Conservation (phyloP, 2,888 invertebrate genomes). For the Venustoraphidia nigricollis region DNA sequence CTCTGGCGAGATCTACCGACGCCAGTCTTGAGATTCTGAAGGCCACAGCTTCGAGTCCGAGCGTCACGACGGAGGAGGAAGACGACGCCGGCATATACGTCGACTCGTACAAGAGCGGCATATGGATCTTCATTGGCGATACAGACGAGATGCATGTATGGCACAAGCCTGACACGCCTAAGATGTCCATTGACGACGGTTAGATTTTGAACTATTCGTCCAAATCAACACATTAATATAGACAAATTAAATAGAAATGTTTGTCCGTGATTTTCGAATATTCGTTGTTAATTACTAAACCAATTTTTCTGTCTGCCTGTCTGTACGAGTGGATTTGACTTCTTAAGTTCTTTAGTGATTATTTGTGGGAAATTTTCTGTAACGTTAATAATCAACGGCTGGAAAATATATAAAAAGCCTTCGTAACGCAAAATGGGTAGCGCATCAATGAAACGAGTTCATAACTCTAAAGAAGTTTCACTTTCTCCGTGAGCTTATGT, state of each 20-base stretch:
- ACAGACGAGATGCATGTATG: conserved; percentile 50
- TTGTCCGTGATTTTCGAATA: no score
- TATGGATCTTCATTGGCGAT: conserved; percentile 65
- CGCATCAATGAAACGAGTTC: no score
- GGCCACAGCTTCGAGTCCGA: conserved; percentile 49
- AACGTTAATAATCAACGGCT: no score
- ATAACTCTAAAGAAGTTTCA: no score
- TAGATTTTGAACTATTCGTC: conserved; percentile 7
- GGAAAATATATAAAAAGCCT: no score
- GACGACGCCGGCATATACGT: conserved; percentile 60
- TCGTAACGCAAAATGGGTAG: no score
- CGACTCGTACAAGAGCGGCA: conserved; percentile 53
- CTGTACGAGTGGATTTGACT: no score
- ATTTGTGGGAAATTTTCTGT: no score
- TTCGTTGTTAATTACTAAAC: neutral
- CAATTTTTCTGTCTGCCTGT: neutral
- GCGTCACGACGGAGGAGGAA: conserved; percentile 40
- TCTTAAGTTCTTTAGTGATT: no score
- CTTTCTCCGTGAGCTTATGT: no score
- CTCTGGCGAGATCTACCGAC: conserved; percentile 54
- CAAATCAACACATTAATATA: neutral
- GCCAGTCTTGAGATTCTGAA: conserved; percentile 51
- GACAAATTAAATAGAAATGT: no score
- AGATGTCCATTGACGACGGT: no score
- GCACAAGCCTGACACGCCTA: conserved; percentile 31